Evolutionary conservation across 2,113 vertebrate species (phyloP).

Genomic region (Noctilio leporinus): DNA sequence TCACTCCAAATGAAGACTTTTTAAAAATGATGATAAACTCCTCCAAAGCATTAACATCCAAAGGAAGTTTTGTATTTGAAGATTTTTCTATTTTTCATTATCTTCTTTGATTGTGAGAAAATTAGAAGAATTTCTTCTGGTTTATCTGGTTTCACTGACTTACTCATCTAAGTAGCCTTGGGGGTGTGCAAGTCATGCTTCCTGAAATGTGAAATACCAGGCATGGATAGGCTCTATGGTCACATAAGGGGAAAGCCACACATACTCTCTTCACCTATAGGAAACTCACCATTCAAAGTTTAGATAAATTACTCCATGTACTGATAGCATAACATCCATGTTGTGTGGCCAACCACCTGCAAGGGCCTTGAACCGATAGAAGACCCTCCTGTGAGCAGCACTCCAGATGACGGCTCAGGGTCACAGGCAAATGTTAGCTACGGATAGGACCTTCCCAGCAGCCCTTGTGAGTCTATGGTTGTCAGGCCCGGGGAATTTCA

Average conservation of each 20-base stretch:
- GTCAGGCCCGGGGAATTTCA: too few species aligned
- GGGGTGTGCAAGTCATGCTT: neutral
- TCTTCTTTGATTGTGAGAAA: neutral
- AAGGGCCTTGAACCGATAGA: neutral
- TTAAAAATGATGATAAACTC: neutral
- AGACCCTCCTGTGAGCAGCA: neutral
- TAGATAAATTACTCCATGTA: neutral
- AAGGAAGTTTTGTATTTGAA: neutral
- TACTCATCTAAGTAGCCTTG: neutral
- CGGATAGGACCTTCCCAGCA: neutral
- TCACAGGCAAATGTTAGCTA: neutral
- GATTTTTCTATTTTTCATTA: constrained; percentile 12
- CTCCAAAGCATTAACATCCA: neutral
- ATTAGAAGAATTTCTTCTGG: neutral
- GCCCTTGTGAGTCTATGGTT: neutral
- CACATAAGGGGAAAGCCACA: neutral
- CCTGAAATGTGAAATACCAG: neutral
- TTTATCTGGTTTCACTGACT: neutral
- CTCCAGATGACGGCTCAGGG: neutral
- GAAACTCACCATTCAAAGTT: neutral
- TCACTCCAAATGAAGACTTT: neutral
- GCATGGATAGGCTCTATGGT: neutral
- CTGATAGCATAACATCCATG: neutral
- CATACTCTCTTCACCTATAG: fast-evolving
- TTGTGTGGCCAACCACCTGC: neutral